These are phyloP conservation scores for Condylostylus longicornis DNA, from an alignment of 1,140 invertebrate genomes.

Conservation along the genomic window DNA sequence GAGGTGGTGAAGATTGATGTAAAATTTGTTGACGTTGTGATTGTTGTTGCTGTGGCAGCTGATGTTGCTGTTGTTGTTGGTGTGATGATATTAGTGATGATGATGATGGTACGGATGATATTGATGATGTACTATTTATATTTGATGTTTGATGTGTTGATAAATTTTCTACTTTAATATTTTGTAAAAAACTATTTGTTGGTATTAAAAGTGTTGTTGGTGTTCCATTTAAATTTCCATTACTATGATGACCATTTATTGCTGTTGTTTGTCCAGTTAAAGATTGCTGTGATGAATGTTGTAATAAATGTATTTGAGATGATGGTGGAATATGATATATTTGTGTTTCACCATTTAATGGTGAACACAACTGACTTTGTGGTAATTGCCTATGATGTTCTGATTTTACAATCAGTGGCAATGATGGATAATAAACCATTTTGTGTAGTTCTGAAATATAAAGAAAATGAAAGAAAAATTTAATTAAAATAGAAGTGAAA, in stretches of 20 bases:
- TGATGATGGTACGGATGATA: constrained; percentile 12
- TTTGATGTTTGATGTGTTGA: constrained; percentile 20
- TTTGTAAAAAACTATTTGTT: neutral
- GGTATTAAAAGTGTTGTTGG: neutral
- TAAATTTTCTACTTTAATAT: constrained; percentile 6
- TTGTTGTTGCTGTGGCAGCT: constrained; percentile 12
- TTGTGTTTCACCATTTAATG: constrained; percentile 8
- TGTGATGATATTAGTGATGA: constrained; percentile 13
- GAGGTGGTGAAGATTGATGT: neutral
- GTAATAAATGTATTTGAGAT: neutral
- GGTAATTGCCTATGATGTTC: constrained; percentile 23
- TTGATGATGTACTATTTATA: constrained; percentile 14
- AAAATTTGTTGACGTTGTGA: constrained; percentile 4
- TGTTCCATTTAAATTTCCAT: constrained; percentile 7
- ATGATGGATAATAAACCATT: constrained; percentile 30
- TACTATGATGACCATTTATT: constrained; percentile 6
- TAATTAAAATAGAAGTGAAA: neutral
- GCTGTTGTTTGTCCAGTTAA: no score
- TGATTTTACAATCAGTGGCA: constrained; percentile 29
- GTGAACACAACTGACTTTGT: constrained; percentile 21
- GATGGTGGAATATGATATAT: no score
- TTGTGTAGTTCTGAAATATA: constrained; percentile 21
- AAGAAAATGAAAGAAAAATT: neutral
- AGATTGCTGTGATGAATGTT: no score
- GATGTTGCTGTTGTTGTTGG: constrained; percentile 13